These are phyloP conservation scores for Drosophila bifasciata DNA, from an alignment of 1,140 invertebrate genomes.

Conservation along the genomic window DNA sequence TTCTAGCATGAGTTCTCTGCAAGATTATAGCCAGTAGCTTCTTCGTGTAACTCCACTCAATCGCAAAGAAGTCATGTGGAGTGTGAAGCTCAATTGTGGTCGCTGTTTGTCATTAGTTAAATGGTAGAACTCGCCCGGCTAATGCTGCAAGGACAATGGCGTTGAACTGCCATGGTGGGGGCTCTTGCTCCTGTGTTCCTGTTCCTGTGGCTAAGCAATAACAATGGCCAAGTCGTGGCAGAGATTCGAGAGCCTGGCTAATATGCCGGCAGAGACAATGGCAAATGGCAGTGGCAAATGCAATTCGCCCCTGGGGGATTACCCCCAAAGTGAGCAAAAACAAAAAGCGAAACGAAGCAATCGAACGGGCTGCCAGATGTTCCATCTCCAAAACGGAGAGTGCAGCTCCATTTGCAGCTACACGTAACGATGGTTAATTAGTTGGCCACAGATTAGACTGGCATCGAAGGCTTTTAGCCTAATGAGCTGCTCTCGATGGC, in stretches of 20 bases:
- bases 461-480: conserved; percentile 58
- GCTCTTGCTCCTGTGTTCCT: neutral
- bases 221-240: conserved; percentile 43
- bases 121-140: conserved; percentile 22
- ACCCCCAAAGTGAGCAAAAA: conserved; percentile 63
- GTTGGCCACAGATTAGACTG: conserved; percentile 23
- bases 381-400: neutral
- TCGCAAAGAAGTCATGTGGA: conserved; percentile 7
- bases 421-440: conserved; percentile 46
- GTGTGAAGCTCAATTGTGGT: conserved; percentile 24
- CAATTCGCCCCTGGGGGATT: conserved; percentile 52
- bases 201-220: conserved; percentile 63
- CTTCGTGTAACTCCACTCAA: neutral
- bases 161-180: too few species aligned
- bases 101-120: conserved; percentile 43
- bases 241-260: conserved; percentile 52
- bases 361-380: conserved; percentile 51
- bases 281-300: conserved; percentile 15
- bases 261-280: conserved; percentile 51
- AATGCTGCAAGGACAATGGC: neutral
- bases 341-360: conserved; percentile 44
- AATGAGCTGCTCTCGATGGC: conserved; percentile 38
- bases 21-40: conserved; percentile 8
- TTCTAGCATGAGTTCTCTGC: neutral
- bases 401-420: neutral